These are phyloP conservation scores for Onychorhynchus coronatus DNA, from an alignment of 2,113 vertebrate species.

Conservation along the genomic window DNA sequence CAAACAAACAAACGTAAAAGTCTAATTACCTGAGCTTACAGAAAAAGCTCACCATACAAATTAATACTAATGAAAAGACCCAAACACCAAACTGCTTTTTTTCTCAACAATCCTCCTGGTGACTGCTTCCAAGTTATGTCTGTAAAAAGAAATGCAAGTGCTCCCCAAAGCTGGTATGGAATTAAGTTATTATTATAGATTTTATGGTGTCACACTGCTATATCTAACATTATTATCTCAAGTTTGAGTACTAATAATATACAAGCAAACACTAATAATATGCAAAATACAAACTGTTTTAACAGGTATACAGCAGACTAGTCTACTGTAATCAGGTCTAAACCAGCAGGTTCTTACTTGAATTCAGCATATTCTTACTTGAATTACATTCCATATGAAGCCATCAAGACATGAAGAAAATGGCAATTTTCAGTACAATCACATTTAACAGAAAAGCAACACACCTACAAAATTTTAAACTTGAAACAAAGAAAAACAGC, in stretches of 20 bases:
- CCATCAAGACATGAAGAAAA: not conserved
- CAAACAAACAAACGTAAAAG: not conserved
- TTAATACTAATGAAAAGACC: not conserved
- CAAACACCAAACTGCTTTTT: not conserved
- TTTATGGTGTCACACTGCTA: not conserved
- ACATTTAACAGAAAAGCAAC: not conserved
- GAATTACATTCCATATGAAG: not conserved
- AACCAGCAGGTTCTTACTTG: not conserved
- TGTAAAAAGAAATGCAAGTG: not conserved
- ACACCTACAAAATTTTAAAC: not conserved
- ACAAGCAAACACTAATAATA: not conserved
- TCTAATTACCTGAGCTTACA: not conserved
- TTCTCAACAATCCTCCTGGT: not conserved
- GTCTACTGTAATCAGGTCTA: not conserved
- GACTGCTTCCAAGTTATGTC: not conserved
- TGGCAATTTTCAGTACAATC: not conserved
- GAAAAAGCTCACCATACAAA: not conserved
- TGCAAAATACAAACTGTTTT: not conserved
- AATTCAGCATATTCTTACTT: not conserved
- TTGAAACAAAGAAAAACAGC: not conserved
- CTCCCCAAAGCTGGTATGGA: not conserved
- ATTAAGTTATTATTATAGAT: not conserved
- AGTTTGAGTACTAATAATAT: not conserved
- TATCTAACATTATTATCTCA: not conserved
- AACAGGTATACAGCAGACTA: not conserved